Conservation (phyloP, 2,797 vertebrate species). For the Sebastes hopkinsi region DNA sequence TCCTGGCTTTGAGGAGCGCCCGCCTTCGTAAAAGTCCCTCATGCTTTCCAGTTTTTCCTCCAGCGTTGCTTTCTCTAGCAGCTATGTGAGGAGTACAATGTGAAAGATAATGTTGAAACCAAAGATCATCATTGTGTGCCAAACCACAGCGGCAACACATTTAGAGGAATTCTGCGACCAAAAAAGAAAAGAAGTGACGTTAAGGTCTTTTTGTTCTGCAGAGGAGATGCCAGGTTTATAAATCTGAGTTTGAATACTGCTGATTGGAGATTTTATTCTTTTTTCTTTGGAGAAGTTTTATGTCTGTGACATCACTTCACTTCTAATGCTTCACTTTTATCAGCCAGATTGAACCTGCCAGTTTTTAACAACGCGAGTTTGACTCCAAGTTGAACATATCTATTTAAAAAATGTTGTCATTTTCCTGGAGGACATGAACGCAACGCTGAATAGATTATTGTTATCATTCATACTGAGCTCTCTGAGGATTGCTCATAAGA, state of each 20-base stretch:
- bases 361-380: conserved; percentile 14
- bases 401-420: conserved; percentile 40
- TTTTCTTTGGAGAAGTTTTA: conserved; percentile 26
- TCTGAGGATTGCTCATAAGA: conserved; percentile 13
- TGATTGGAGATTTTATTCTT: neutral
- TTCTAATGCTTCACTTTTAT: conserved; percentile 8
- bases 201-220: conserved; percentile 31
- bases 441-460: conserved; percentile 33
- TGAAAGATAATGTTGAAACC: conserved; percentile 59
- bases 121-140: conserved; percentile 48
- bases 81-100: conserved; percentile 48
- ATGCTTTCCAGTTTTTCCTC: conserved; percentile 61
- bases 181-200: conserved; percentile 39
- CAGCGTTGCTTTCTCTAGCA: conserved; percentile 37
- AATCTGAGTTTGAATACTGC: conserved; percentile 26
- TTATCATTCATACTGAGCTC: conserved; percentile 3
- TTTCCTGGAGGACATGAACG: conserved; percentile 36
- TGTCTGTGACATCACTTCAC: conserved; percentile 12
- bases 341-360: conserved; percentile 15
- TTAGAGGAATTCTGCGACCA: conserved; percentile 17
- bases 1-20: conserved; percentile 74
- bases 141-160: conserved; percentile 54
- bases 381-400: conserved; percentile 8
- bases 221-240: conserved; percentile 44
- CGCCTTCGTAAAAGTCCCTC: conserved; percentile 71